phyloP scores from a whole-genome alignment of 2,113 vertebrate genomes.

The Bos taurus region DNA sequence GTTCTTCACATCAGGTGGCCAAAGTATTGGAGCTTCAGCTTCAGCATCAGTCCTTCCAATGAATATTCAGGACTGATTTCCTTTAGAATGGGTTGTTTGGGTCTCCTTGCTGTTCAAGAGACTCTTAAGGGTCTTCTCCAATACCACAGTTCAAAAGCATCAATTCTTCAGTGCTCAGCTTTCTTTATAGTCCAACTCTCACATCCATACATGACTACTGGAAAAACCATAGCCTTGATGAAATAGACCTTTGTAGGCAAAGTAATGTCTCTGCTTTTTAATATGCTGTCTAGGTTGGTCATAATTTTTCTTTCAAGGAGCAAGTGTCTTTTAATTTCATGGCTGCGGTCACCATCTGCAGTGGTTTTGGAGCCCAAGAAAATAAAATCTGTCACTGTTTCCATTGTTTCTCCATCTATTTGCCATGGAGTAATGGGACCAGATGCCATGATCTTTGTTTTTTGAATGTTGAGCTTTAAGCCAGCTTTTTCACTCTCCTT shows the following conservation, averaged over 20 bases:
- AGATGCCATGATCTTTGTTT: not conserved
- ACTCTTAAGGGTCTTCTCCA: not conserved
- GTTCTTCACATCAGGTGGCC: not conserved
- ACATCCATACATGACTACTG: not conserved
- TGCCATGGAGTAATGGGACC: not conserved
- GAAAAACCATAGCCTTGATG: not conserved
- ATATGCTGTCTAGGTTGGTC: not conserved
- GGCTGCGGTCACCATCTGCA: not conserved
- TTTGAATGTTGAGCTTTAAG: not conserved
- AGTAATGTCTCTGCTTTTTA: not conserved
- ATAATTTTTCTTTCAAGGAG: not conserved
- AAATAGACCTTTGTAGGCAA: not conserved
- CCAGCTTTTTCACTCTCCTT: not conserved
- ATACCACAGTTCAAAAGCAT: not conserved
- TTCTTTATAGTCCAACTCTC: not conserved
- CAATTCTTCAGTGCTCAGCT: rapidly evolving
- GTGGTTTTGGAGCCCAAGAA: not conserved
- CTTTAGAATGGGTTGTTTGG: not conserved
- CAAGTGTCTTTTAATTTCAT: not conserved
- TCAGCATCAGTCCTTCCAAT: not conserved
- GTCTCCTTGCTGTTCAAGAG: not conserved
- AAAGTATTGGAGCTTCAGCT: not conserved
- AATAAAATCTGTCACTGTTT: not conserved
- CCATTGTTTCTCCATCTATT: not conserved
- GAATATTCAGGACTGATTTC: not conserved